phyloP scores from a whole-genome alignment of 1,140 invertebrate genomes.

The Zaprionus vittiger region DNA sequence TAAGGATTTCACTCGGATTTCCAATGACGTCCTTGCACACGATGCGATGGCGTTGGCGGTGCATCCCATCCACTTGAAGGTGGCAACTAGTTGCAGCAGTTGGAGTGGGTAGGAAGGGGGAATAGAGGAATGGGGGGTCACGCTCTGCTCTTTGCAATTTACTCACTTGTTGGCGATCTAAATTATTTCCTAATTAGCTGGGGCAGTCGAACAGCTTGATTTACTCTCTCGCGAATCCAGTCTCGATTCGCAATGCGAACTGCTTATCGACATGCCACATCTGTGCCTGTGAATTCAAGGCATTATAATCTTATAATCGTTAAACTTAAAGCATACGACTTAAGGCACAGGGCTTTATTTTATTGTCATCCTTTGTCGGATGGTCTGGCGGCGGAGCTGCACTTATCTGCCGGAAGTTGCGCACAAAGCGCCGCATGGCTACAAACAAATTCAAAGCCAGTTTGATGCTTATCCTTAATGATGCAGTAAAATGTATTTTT shows the following conservation, averaged over 20 bases:
- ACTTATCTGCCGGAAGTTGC: conserved; percentile 64
- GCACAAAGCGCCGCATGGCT: conserved; percentile 54
- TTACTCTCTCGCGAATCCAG: not conserved
- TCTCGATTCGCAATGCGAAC: not conserved
- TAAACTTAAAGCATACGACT: conserved; percentile 24
- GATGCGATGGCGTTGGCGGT: not conserved
- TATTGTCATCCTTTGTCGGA: conserved; percentile 33
- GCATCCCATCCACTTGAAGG: conserved; percentile 10
- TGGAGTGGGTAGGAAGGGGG: not conserved
- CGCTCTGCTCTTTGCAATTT: conserved; percentile 14
- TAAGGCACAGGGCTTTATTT: conserved; percentile 46
- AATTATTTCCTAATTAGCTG: conserved; percentile 77
- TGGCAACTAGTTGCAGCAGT: conserved; percentile 42
- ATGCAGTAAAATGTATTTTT: conserved; percentile 72
- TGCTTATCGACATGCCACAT: conserved; percentile 31
- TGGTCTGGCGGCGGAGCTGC: conserved; percentile 6
- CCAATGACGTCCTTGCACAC: conserved; percentile 43
- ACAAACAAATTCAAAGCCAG: conserved; percentile 72
- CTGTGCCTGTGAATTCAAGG: conserved; percentile 40
- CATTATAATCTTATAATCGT: conserved; percentile 36
- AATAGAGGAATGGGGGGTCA: not conserved
- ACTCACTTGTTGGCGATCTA: conserved; percentile 63
- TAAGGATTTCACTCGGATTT: conserved; percentile 79
- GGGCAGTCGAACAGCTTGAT: conserved; percentile 13
- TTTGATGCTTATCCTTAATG: conserved; percentile 82